Evolutionary conservation across 2,888 invertebrate genomes (phyloP).

Genomic region (Lapara coniferarum): DNA sequence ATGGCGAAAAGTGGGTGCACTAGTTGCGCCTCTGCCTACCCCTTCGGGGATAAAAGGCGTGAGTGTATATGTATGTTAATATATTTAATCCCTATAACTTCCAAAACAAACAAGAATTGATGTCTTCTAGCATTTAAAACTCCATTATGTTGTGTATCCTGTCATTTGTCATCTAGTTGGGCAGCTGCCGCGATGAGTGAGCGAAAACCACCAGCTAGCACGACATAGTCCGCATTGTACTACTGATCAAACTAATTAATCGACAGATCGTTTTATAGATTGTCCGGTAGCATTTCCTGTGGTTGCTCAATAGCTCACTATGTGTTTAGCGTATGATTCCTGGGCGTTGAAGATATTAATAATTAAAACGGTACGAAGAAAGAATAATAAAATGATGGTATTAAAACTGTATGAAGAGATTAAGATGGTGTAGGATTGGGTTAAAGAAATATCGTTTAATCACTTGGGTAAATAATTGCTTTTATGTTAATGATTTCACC

Average conservation of each 20-base stretch:
- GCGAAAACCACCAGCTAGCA: slow-evolving; percentile 66
- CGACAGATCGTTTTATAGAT: slow-evolving; percentile 77
- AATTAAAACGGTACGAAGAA: neutral
- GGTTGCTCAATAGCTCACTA: slow-evolving; percentile 77
- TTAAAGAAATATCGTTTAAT: too few relatives aligned
- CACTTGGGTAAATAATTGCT: too few relatives aligned
- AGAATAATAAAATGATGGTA: too few relatives aligned
- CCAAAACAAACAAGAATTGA: neutral
- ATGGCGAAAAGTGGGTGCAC: too few relatives aligned
- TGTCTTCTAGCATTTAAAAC: neutral
- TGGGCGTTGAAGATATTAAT: neutral
- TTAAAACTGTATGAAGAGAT: too few relatives aligned
- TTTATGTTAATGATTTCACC: too few relatives aligned
- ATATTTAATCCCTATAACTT: too few relatives aligned
- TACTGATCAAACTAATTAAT: slow-evolving; percentile 79
- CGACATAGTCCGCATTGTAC: slow-evolving; percentile 78
- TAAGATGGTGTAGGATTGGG: too few relatives aligned
- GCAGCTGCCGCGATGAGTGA: slow-evolving; percentile 77
- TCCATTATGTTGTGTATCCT: slow-evolving; percentile 29
- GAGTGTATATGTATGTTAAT: too few relatives aligned
- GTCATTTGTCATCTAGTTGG: slow-evolving; percentile 60
- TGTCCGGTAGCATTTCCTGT: slow-evolving; percentile 80
- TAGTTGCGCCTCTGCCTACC: too few relatives aligned
- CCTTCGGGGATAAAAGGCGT: too few relatives aligned
- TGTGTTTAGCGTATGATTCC: slow-evolving; percentile 41